A percentile compares a stretch with the other conserved stretches of the same genome.
phyloP scores from a whole-genome alignment of 2,113 vertebrate genomes.

The Tragelaphus imberbis region DNA sequence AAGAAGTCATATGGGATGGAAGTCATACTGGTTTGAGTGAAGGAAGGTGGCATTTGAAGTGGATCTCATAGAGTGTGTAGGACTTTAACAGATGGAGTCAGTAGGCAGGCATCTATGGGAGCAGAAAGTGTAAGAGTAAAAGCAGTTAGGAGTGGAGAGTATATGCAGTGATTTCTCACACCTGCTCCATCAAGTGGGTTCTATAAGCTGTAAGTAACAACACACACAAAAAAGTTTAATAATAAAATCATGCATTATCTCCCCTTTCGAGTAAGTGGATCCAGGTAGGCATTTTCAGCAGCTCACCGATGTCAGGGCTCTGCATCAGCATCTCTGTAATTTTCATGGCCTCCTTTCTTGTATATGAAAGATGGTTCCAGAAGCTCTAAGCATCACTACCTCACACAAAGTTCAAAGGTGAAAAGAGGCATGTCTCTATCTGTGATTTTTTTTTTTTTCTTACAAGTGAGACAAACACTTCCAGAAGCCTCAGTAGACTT shows the following conservation, averaged over 20 bases:
- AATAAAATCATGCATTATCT: background rate
- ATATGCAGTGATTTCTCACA: background rate
- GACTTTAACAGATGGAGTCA: background rate
- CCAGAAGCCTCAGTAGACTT: background rate
- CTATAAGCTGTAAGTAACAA: background rate
- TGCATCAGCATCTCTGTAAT: background rate
- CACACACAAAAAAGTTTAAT: background rate
- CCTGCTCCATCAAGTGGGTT: background rate
- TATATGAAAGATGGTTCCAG: background rate
- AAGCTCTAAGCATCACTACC: background rate
- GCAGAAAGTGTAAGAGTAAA: background rate
- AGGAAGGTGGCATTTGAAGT: background rate
- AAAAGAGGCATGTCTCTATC: background rate
- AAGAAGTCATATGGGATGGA: background rate
- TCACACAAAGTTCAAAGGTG: background rate
- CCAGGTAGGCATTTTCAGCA: background rate
- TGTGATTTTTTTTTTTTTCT: background rate
- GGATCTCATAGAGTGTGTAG: background rate
- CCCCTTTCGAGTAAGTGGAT: background rate
- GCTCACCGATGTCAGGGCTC: background rate
- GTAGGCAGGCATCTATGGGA: background rate
- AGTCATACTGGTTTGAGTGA: background rate
- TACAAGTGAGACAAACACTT: background rate
- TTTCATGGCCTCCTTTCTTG: background rate
- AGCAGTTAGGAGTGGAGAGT: background rate